phyloP scores from a whole-genome alignment of 2,888 invertebrate genomes.

The Epistrophella euchroma region DNA sequence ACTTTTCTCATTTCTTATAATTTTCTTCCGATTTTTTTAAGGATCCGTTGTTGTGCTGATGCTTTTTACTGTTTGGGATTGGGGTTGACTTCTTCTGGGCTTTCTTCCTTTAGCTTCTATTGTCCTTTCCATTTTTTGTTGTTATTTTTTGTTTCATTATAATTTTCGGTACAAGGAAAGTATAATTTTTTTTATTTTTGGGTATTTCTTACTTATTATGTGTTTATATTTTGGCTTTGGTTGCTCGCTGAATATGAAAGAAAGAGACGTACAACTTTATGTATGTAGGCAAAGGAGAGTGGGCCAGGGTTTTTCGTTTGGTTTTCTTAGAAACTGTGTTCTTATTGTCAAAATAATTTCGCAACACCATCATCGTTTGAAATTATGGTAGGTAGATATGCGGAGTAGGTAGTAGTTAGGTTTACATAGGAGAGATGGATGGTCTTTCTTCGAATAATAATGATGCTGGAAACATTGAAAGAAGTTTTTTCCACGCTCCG shows the following conservation, averaged over 20 bases:
- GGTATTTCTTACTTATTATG: constrained; percentile 62
- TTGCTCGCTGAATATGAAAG: constrained; percentile 11
- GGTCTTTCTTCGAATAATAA: background rate
- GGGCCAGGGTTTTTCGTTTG: constrained; percentile 23
- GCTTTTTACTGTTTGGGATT: constrained; percentile 55
- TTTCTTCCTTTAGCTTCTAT: constrained; percentile 45
- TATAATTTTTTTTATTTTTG: constrained; percentile 35
- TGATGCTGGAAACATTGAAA: constrained; percentile 19
- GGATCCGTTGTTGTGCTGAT: constrained; percentile 36
- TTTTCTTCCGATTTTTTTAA: constrained; percentile 26
- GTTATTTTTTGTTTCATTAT: constrained; percentile 37
- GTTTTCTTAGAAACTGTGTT: constrained; percentile 44
- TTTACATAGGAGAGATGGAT: constrained; percentile 20
- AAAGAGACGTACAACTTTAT: constrained; percentile 34
- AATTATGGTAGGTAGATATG: background rate
- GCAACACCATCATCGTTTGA: constrained; percentile 47
- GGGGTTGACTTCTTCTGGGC: constrained; percentile 48
- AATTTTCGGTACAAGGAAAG: constrained; percentile 23
- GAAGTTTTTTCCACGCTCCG: constrained; percentile 7
- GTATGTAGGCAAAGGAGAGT: constrained; percentile 24
- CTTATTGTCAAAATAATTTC: constrained; percentile 61
- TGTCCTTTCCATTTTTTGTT: constrained; percentile 42
- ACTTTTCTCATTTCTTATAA: constrained; percentile 32
- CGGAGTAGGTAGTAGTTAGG: background rate
- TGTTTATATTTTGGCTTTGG: constrained; percentile 63